Evolutionary conservation across 2,797 vertebrate species (phyloP).

Genomic region (Hoplostethus atlanticus): DNA sequence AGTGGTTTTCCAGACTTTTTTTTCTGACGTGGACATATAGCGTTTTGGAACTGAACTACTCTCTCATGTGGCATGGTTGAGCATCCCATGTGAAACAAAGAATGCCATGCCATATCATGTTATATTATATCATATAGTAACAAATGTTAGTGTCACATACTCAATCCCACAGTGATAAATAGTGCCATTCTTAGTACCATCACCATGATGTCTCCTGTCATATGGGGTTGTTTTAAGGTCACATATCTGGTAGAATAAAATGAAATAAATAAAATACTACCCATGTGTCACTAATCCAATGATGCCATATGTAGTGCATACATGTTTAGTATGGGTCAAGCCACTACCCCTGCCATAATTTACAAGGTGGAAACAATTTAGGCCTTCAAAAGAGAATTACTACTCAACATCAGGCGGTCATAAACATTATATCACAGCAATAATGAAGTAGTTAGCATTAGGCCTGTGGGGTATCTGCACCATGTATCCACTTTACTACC

Average conservation of each 20-base stretch:
- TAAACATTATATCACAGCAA: background rate
- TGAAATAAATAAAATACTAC: background rate
- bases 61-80: background rate
- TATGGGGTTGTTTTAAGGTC: background rate
- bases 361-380: background rate
- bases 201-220: conserved; percentile 3
- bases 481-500: background rate
- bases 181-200: background rate
- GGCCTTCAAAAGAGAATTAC: background rate
- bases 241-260: no score
- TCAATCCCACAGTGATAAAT: conserved; percentile 1
- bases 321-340: background rate
- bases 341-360: background rate
- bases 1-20: no score
- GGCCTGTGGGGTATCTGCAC: conserved; percentile 1
- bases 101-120: background rate
- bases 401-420: no score
- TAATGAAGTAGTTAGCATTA: background rate
- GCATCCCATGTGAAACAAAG: background rate
- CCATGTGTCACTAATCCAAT: background rate
- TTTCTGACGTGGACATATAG: no score
- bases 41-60: no score
- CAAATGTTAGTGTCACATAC: conserved; percentile 26
- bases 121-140: background rate
- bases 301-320: background rate